phyloP scores from a whole-genome alignment of 1,140 invertebrate species.

The Drosophila sechellia region DNA sequence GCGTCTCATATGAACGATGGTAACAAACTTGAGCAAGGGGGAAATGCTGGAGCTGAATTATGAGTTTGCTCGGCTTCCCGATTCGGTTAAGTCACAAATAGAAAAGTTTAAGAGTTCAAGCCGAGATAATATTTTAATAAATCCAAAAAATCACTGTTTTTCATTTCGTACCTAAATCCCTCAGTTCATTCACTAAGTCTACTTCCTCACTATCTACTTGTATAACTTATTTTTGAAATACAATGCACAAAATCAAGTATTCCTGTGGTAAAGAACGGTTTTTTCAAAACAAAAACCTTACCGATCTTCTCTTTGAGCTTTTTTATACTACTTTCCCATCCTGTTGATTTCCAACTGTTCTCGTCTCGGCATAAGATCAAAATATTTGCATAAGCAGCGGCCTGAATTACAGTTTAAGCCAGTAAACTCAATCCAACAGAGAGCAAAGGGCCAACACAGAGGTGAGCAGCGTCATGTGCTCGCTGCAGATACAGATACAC shows the following conservation, averaged over 20 bases:
- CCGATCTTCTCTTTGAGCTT: not conserved
- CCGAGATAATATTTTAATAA: not conserved
- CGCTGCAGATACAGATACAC: conserved; percentile 32
- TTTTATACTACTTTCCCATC: not conserved
- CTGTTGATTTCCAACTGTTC: conserved; percentile 46
- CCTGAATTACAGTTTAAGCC: conserved; percentile 67
- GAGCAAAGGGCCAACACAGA: conserved; percentile 4
- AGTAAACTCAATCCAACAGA: conserved; percentile 15
- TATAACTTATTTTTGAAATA: too few relatives aligned
- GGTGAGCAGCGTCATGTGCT: conserved; percentile 66
- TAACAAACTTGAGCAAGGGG: conserved; percentile 8
- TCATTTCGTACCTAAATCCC: too few relatives aligned
- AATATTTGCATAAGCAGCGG: conserved; percentile 76
- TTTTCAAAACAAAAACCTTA: too few relatives aligned
- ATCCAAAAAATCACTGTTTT: not conserved
- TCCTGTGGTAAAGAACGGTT: too few relatives aligned
- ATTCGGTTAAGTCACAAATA: conserved; percentile 47
- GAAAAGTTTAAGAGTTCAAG: conserved; percentile 24
- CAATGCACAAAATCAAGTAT: too few relatives aligned
- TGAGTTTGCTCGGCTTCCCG: conserved; percentile 37
- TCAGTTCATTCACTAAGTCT: too few relatives aligned
- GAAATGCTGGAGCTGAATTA: conserved; percentile 51
- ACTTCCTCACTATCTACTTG: too few relatives aligned
- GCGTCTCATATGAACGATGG: conserved; percentile 37
- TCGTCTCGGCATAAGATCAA: conserved; percentile 49